These are phyloP conservation scores for Drosophila cracens DNA, from an alignment of 2,888 invertebrate species.

Conservation along the genomic window DNA sequence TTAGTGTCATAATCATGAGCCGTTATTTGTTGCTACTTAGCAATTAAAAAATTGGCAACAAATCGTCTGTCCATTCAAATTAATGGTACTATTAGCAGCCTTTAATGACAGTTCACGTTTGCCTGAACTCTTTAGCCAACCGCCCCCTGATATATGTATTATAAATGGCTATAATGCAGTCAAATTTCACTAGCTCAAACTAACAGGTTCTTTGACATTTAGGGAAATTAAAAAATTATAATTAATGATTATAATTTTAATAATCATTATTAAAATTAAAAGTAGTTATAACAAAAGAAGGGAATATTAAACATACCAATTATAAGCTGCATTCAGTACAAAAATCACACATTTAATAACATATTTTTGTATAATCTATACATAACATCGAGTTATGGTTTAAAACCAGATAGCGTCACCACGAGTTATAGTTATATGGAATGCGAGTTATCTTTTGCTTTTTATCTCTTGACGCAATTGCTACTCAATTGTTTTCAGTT, in stretches of 20 bases:
- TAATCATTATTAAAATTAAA: neutral
- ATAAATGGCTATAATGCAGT: neutral
- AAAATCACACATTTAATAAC: neutral
- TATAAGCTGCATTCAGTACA: neutral
- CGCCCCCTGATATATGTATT: neutral
- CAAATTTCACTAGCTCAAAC: neutral
- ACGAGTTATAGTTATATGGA: neutral
- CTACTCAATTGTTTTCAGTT: neutral
- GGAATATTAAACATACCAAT: neutral
- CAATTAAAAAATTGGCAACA: slow-evolving; percentile 12
- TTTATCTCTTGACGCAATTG: neutral
- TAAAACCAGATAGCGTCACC: neutral
- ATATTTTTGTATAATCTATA: neutral
- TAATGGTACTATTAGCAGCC: neutral
- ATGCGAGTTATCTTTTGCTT: neutral
- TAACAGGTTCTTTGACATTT: neutral
- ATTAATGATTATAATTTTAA: neutral
- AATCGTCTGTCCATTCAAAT: slow-evolving; percentile 2
- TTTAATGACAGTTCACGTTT: slow-evolving; percentile 27
- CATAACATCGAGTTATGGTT: neutral
- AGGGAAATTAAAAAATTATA: neutral
- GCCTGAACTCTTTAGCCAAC: neutral
- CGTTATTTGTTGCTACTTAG: slow-evolving; percentile 26
- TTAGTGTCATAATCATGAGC: slow-evolving; percentile 13
- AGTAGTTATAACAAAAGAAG: neutral